Percentiles rank a stretch among this genome's conserved stretches.
Evolutionary conservation across 2,797 vertebrate genomes (phyloP).

Genomic region (Pipistrellus pipistrellus): DNA sequence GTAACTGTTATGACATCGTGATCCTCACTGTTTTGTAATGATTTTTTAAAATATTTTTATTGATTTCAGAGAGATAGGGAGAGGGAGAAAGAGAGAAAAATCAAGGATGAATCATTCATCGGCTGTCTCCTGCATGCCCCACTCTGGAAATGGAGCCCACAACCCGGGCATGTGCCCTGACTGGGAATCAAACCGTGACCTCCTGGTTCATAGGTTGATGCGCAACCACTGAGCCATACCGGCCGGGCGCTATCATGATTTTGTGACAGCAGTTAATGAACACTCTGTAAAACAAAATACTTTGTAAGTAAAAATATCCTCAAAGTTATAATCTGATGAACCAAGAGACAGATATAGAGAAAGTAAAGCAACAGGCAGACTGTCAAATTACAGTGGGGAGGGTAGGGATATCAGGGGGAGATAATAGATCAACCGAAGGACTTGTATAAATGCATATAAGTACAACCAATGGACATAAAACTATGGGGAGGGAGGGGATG

Average conservation of each 20-base stretch:
- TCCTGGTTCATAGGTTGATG: background rate
- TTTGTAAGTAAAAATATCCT: constrained; percentile 36
- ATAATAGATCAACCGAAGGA: no score
- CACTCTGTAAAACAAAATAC: constrained; percentile 37
- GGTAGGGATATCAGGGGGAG: no score
- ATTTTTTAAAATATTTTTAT: background rate
- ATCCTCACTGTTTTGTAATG: background rate
- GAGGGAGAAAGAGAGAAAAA: background rate
- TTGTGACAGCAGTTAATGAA: constrained; percentile 23
- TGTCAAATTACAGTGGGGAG: no score
- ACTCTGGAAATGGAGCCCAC: background rate
- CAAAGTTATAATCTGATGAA: no score
- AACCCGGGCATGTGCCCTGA: background rate
- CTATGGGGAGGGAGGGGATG: no score
- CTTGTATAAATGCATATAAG: no score
- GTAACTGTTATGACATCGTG: background rate
- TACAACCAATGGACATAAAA: no score
- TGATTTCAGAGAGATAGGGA: background rate
- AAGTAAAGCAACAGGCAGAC: no score
- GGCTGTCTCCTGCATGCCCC: background rate
- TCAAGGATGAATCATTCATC: background rate
- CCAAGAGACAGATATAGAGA: no score
- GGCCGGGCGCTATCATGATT: background rate
- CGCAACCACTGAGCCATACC: background rate
- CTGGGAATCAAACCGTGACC: background rate